A percentile compares a stretch with the other conserved stretches of the same genome.
These are phyloP conservation scores for Coregonus clupeaformis DNA, from an alignment of 2,113 vertebrate genomes.

Conservation along the genomic window DNA sequence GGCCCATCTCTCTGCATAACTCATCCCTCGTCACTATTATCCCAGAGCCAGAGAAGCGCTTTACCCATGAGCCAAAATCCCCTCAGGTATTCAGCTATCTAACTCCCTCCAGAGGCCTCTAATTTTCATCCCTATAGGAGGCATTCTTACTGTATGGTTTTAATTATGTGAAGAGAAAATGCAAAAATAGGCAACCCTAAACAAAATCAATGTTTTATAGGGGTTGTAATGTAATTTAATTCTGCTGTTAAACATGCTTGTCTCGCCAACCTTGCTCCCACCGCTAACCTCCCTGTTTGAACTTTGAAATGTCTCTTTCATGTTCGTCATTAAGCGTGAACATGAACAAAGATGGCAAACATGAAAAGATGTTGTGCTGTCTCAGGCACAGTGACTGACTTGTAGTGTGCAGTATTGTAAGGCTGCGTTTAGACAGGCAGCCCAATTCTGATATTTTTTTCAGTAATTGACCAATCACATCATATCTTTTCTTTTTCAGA, in stretches of 20 bases:
- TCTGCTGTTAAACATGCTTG: neutral
- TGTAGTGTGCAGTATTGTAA: slow-evolving; percentile 21
- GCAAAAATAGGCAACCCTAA: neutral
- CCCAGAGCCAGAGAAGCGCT: slow-evolving; percentile 9
- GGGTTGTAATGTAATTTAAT: slow-evolving; percentile 6
- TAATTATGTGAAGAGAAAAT: neutral
- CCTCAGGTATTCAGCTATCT: slow-evolving; percentile 10
- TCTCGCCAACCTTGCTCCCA: neutral
- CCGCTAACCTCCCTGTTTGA: neutral
- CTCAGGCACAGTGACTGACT: neutral
- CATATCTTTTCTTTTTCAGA: no score
- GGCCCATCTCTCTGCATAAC: neutral
- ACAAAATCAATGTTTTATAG: neutral
- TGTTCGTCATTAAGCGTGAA: neutral
- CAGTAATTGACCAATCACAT: no score
- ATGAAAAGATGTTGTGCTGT: neutral
- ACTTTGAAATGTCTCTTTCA: neutral
- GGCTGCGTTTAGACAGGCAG: no score
- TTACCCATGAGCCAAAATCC: slow-evolving; percentile 23
- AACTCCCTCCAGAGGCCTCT: slow-evolving; percentile 17
- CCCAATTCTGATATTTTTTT: no score
- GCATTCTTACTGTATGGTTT: neutral
- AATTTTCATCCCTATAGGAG: neutral
- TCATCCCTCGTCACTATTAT: neutral
- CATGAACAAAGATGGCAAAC: neutral